These are phyloP conservation scores for Thunnus maccoyii DNA, from an alignment of 2,113 vertebrate genomes.

Conservation along the genomic window DNA sequence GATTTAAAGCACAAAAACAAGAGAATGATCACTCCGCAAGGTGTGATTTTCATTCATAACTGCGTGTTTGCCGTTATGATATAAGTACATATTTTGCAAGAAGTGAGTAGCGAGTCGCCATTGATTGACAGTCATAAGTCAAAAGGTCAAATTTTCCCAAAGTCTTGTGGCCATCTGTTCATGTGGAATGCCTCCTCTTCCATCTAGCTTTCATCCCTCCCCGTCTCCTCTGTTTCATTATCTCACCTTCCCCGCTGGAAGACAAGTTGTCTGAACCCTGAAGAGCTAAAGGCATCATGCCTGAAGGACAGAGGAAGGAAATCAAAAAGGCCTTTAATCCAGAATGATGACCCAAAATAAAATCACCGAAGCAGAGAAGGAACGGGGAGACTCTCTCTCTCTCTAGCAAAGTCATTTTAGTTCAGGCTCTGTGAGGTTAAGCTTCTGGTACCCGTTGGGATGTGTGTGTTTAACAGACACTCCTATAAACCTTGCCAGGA, in stretches of 20 bases:
- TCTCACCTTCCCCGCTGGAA: constrained; percentile 11
- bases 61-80: neutral
- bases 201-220: constrained; percentile 11
- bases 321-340: constrained; percentile 16
- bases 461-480: neutral
- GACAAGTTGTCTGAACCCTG: neutral
- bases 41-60: neutral
- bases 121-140: constrained; percentile 12
- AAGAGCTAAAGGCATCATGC: constrained; percentile 18
- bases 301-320: constrained; percentile 4
- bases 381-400: neutral
- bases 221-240: constrained; percentile 8
- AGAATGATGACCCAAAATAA: neutral
- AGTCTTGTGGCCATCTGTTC: constrained; percentile 15
- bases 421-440: constrained; percentile 38
- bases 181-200: neutral
- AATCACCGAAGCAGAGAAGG: neutral
- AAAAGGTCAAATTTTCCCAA: constrained; percentile 26
- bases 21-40: neutral
- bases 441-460: constrained; percentile 12
- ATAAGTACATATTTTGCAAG: neutral
- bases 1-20: neutral
- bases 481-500: neutral
- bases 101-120: neutral
- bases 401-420: neutral